Evolutionary conservation across 2,797 vertebrate species (phyloP).

Genomic region (Adrianichthys oophorus): DNA sequence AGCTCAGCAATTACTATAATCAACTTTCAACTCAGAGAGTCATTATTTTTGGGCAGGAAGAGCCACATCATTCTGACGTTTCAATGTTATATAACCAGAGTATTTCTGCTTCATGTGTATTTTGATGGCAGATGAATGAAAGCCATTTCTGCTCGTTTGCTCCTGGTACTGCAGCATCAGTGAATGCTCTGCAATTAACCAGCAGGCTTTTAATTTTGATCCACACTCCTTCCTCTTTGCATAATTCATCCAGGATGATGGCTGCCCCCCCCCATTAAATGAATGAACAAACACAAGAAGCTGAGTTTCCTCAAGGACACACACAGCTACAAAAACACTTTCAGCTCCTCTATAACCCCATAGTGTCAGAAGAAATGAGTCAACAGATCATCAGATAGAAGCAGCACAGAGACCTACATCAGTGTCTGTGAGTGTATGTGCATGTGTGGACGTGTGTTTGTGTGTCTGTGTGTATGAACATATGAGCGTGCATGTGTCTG

Average conservation of each 20-base stretch:
- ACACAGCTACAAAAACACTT: constrained; percentile 38
- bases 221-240: constrained; percentile 27
- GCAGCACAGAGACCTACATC: constrained; percentile 16
- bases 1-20: too few relatives aligned
- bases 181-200: background rate
- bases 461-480: too few relatives aligned
- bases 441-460: background rate
- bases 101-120: too few relatives aligned
- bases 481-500: too few relatives aligned
- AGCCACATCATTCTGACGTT: too few relatives aligned
- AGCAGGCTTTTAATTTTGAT: background rate
- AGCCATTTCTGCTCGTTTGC: background rate
- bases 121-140: too few relatives aligned
- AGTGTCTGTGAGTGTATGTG: constrained; percentile 6
- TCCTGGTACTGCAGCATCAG: background rate
- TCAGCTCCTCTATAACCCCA: constrained; percentile 51
- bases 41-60: too few relatives aligned
- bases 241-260: constrained; percentile 40
- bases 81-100: background rate
- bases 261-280: constrained; percentile 12
- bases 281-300: constrained; percentile 46
- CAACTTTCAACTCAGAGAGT: too few relatives aligned
- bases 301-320: constrained; percentile 34
- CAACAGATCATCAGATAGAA: constrained; percentile 41
- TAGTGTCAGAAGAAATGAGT: constrained; percentile 43